Conservation (phyloP, 2,797 vertebrate genomes). For the Pangasius mekongensis region DNA sequence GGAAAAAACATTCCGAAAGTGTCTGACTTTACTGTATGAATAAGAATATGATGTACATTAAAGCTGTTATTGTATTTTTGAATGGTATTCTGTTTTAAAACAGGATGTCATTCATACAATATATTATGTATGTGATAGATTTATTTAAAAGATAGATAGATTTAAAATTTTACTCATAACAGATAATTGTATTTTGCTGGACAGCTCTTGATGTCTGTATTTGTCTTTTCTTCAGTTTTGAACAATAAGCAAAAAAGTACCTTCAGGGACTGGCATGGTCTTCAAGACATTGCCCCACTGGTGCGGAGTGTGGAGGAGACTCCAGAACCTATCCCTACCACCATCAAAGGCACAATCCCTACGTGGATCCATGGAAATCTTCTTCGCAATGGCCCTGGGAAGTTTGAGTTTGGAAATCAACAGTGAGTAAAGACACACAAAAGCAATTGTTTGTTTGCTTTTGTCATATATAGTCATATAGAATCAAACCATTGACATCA, state of each 20-base stretch:
- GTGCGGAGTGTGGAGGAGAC: conserved; percentile 82
- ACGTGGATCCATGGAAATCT: conserved; percentile 86
- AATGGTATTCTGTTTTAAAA: not conserved
- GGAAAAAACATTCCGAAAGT: not conserved
- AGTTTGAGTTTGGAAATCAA: conserved; percentile 91
- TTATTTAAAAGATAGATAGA: not conserved
- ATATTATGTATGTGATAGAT: not conserved
- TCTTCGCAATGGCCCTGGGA: conserved; percentile 90
- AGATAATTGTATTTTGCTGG: not conserved
- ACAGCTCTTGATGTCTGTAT: not conserved
- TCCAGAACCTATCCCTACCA: conserved; percentile 73
- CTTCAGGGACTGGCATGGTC: conserved; percentile 51
- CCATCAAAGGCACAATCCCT: conserved; percentile 81
- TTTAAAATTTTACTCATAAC: not conserved
- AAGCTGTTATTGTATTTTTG: not conserved
- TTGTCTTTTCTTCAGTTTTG: not conserved
- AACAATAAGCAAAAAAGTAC: conserved; percentile 1
- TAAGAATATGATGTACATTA: not conserved
- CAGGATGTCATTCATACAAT: not conserved
- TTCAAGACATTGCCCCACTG: conserved; percentile 80
- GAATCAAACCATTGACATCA: not conserved
- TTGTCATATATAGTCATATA: not conserved
- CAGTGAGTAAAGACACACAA: conserved; percentile 74
- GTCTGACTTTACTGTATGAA: not conserved
- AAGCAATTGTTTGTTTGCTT: not conserved